Percentiles rank a stretch among this genome's conserved stretches.
phyloP scores from a whole-genome alignment of 2,888 invertebrate genomes.

The Agrotis clavis region DNA sequence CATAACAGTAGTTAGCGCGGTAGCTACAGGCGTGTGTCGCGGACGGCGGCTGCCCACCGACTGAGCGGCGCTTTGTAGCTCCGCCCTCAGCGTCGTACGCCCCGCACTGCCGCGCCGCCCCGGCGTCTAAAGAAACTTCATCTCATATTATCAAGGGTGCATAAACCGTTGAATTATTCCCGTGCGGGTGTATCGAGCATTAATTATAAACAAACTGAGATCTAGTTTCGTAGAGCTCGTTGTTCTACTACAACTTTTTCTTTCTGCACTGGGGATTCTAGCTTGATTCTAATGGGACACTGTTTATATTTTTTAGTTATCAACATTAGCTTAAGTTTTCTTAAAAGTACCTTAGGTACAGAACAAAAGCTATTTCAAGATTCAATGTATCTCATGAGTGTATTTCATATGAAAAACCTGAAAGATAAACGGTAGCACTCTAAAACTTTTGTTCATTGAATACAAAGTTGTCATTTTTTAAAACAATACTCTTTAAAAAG shows the following conservation, averaged over 20 bases:
- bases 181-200: constrained; percentile 84
- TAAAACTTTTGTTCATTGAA: constrained; percentile 69
- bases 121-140: constrained; percentile 89
- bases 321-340: constrained; percentile 32
- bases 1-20: constrained; percentile 77
- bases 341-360: constrained; percentile 25
- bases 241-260: constrained; percentile 66
- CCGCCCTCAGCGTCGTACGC: constrained; percentile 86
- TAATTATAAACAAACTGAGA: constrained; percentile 86
- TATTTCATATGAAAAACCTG: constrained; percentile 47
- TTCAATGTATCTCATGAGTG: constrained; percentile 48
- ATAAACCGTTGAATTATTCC: constrained; percentile 88
- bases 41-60: constrained; percentile 89
- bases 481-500: constrained; percentile 67
- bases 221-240: constrained; percentile 75
- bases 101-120: constrained; percentile 81
- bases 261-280: constrained; percentile 55
- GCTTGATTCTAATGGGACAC: constrained; percentile 48
- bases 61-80: constrained; percentile 84
- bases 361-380: constrained; percentile 38
- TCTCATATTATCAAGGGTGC: constrained; percentile 89
- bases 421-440: constrained; percentile 60
- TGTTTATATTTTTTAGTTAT: constrained; percentile 29
- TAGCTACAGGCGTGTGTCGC: constrained; percentile 77
- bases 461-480: constrained; percentile 69